Base-by-base conservation (phyloP, 1,140 invertebrate species). In the Trichoplusia ni region DNA sequence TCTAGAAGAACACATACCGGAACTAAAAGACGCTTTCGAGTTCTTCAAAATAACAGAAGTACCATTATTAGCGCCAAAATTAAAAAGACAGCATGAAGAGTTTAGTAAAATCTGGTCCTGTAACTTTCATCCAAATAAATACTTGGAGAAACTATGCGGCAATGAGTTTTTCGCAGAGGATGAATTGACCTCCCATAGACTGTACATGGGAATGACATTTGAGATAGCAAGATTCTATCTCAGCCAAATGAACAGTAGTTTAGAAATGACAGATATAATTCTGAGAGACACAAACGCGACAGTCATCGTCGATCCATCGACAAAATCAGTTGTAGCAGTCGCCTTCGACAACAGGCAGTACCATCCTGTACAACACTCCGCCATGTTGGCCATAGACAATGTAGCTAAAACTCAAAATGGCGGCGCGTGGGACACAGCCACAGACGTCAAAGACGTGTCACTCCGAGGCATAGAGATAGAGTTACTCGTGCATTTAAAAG, bases 311-410 rank as follows among this genome's bases (percentile, higher is more conserved):
- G 95, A 97, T 91, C 94, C 95, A 0, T 75, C 79, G 4, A 87
- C 80, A 1, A 86, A 93, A 1, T 91, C 90, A 18, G 84, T 96
- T 11, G 89, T 96, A 0, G 93, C 95, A 2, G 80, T 95, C n/a
- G 92, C 94, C 2, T 92, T 91, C 62, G 93, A 95, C 71, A 82
- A 91, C 58, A 87, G 94, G 56, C 38, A 86, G 38, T 63, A 80
- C 1, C 95, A 97, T 91, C 95, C 96, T 0, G 90, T 97, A 37
- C 94, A 95, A 84, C 98, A 99, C 91, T 94, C 96, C 23, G 90
- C 94, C 0, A 98, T 99, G 95, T 81, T 97, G 0, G 95, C 94
- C 3, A 92, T 99, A 33, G 97, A 99, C 86, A 91, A 95, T 60
- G 95, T 99, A 0, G 96, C 97, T 0, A 92, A 91, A 67, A 93